Evolutionary conservation across 2,113 vertebrate genomes (phyloP), one percentile per base, ranked within the genome.

Genomic region (Phoenicopterus ruber): DNA sequence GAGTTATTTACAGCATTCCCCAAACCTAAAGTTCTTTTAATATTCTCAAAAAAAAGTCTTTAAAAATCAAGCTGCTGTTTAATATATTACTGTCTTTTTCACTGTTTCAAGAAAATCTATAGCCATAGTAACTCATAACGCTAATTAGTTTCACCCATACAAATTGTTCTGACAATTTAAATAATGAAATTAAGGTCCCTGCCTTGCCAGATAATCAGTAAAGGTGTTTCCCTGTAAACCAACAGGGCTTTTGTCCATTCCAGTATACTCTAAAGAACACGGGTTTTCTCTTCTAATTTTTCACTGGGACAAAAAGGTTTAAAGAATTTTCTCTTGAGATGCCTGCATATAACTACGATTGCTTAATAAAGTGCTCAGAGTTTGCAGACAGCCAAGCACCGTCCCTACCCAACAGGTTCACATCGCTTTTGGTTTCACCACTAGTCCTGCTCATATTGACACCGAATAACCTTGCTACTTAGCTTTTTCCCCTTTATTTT

Each of bases 391-490:
- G 11, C 21, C 47, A 46, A 32, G 28, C 31, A 72, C 13, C 25
- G n/a, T 24, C 52, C 28, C 62, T 28, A 13, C 16, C 46, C 46
- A 71, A 54, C 7, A 66, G 19, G 22, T 32, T 40, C 2, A 0
- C 32, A 25, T 2, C 11, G 6, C 36, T 79, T 61, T 36, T 32
- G 25, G 26, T 42, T 73, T 52, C 46, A 25, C n/a, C 0, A 0
- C 34, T 36, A 49, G 22, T 13, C 16, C 12, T 82, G 31, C 72
- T 65, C 50, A 17, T 5, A 36, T 0, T 34, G 38, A 46, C 46
- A 12, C 55, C 18, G 19, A 92, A 58, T 42, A 78, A 67, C 21
- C 32, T 31, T 57, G 42, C 24, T 80, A 50, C 47, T 63, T 19
- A 9, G 6, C 25, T 25, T 59, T 55, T 57, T 54, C 54, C 28